phyloP scores from a whole-genome alignment of 1,140 invertebrate genomes.

The Steinernema feltiae region DNA sequence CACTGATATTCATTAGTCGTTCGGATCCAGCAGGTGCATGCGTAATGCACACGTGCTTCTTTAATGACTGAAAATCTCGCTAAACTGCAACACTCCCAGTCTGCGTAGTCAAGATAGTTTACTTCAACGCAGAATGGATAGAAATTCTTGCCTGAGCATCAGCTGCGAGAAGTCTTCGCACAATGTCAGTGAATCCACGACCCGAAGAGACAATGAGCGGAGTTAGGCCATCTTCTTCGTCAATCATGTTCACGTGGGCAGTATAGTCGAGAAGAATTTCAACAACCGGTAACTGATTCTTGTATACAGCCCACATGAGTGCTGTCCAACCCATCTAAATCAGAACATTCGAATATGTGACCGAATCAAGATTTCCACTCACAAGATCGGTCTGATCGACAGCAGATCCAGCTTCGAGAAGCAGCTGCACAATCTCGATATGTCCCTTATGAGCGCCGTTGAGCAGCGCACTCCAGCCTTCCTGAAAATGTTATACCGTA shows the following conservation, averaged over 20 bases:
- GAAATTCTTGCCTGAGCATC: slow-evolving; percentile 87
- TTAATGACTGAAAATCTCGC: too few species aligned
- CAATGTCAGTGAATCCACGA: slow-evolving; percentile 77
- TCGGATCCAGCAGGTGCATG: too few species aligned
- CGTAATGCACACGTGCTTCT: too few species aligned
- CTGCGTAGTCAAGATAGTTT: too few species aligned
- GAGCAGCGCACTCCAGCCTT: slow-evolving; percentile 84
- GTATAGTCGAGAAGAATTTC: slow-evolving; percentile 74
- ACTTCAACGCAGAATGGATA: slow-evolving; percentile 69
- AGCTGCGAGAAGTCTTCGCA: slow-evolving; percentile 75
- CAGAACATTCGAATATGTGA: background rate
- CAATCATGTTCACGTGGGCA: slow-evolving; percentile 88
- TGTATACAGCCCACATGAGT: slow-evolving; percentile 94
- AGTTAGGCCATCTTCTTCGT: slow-evolving; percentile 83
- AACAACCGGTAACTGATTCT: slow-evolving; percentile 75
- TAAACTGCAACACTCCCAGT: too few species aligned
- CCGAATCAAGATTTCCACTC: slow-evolving; percentile 46
- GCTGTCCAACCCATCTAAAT: slow-evolving; percentile 85
- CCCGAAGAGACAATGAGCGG: slow-evolving; percentile 88
- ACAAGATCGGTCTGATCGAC: slow-evolving; percentile 89
- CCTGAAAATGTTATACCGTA: slow-evolving; percentile 61
- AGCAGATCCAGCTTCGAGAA: slow-evolving; percentile 77
- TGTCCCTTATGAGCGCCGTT: slow-evolving; percentile 84
- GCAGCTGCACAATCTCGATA: slow-evolving; percentile 71
- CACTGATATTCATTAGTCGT: too few species aligned